Percentiles rank a stretch among this genome's conserved stretches.
These are phyloP conservation scores for Athripsodes cinereus DNA, from an alignment of 2,888 invertebrate species.

Conservation along the genomic window DNA sequence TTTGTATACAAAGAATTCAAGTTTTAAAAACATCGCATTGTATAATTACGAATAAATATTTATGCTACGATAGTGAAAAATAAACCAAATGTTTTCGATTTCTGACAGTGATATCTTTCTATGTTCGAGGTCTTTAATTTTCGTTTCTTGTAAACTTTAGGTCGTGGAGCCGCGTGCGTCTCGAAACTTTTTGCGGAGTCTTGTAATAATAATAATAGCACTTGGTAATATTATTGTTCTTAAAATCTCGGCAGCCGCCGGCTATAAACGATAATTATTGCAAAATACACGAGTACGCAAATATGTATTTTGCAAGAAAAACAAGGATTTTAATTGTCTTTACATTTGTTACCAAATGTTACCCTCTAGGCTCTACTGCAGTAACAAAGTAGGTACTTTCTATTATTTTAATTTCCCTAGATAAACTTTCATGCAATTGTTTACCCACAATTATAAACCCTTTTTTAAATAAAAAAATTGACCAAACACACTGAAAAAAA, in stretches of 20 bases:
- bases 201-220: background rate
- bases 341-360: background rate
- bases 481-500: no score
- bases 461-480: no score
- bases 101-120: background rate
- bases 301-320: slow-evolving; percentile 15
- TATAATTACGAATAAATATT: no score
- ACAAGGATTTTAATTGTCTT: slow-evolving; percentile 21
- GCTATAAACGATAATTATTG: slow-evolving; percentile 14
- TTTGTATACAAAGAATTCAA: no score
- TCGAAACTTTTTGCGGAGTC: slow-evolving; percentile 6
- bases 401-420: no score
- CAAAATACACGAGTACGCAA: background rate
- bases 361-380: background rate
- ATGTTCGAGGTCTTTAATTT: background rate
- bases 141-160: slow-evolving; percentile 9
- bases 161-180: slow-evolving; percentile 4
- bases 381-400: no score
- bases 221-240: background rate
- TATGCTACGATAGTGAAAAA: no score
- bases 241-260: slow-evolving; percentile 13
- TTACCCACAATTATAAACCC: no score
- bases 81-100: background rate
- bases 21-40: no score
- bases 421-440: no score